Evolutionary conservation across 2,113 vertebrate genomes (phyloP), one percentile per base, ranked within the genome.

Genomic region (Rattus rattus): DNA sequence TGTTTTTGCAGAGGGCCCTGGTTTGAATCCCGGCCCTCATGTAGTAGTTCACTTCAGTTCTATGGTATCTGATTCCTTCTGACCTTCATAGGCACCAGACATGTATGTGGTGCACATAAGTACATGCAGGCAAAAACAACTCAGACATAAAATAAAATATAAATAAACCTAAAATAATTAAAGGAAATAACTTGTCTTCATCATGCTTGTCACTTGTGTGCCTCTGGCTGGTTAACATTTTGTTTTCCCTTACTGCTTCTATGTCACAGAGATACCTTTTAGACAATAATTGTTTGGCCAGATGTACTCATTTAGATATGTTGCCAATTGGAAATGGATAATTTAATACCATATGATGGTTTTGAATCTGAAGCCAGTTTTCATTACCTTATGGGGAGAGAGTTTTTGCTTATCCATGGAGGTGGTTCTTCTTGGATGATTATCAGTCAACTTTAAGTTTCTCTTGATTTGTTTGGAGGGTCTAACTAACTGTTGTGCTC

Each of bases 401-500:
- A 76, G 22, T 54, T 91, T 86, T 73, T 94, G 89, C 73, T 77
- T 84, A 26, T 63, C 77, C 92, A 1, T 92, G 80, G 85, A 77
- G 19, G 22, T 49, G 14, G 20, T 94, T 96, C 61, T 96, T 39
- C 72, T 95, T 94, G 88, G 72, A 91, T 92, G 47, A 94, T 89
- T 91, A 69, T 33, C 85, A 75, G 3, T 94, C 85, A 73, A 0
- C 93, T 89, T 85, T 86, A 96, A 92, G 26, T 93, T 96, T 97
- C 73, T 88, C 94, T 83, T 91, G 49, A 61, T 95, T 97, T 88
- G 36, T 90, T 63, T 97, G 86, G 54, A 92, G 72, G 16, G 92
- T 95, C 89, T 96, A 10, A 83, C 76, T 97, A 96, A 97, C 75
- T 75, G n/a, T 76, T 47, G 90, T 85, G 77, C 69, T 96, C 92